Conservation (phyloP, 2,888 invertebrate species). For the Dysmachus trigonus region DNA sequence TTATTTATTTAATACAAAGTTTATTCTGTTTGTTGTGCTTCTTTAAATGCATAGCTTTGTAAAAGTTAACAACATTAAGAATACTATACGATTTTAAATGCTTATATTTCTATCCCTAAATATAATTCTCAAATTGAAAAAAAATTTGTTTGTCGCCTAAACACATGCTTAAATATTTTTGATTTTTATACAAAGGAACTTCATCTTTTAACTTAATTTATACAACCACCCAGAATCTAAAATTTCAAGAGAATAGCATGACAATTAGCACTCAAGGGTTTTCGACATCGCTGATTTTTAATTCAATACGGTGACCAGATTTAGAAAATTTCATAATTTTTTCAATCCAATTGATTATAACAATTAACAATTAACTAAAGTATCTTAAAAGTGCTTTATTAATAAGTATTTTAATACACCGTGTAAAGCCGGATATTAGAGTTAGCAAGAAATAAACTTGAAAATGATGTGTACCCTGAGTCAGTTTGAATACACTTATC, state of each 20-base stretch:
- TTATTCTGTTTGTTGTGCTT: no score
- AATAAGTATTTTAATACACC: not conserved
- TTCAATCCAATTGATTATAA: not conserved
- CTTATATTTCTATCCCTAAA: not conserved
- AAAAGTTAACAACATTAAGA: not conserved
- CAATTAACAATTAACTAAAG: not conserved
- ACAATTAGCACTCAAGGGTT: no score
- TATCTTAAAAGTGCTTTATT: not conserved
- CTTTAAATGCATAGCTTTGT: not conserved
- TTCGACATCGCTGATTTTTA: no score
- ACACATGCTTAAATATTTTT: no score
- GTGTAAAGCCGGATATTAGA: not conserved
- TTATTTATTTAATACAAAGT: not conserved
- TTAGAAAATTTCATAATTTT: no score
- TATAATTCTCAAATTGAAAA: no score
- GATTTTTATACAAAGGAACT: no score
- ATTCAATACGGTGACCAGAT: no score
- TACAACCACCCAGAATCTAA: no score
- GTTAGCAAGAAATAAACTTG: not conserved
- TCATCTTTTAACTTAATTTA: no score
- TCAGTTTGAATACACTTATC: not conserved
- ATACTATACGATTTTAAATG: not conserved
- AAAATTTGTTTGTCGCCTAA: not conserved
- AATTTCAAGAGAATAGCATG: no score
- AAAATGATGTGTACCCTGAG: not conserved